phyloP scores from a whole-genome alignment of 2,113 vertebrate species.

The Pachyramphus minor region DNA sequence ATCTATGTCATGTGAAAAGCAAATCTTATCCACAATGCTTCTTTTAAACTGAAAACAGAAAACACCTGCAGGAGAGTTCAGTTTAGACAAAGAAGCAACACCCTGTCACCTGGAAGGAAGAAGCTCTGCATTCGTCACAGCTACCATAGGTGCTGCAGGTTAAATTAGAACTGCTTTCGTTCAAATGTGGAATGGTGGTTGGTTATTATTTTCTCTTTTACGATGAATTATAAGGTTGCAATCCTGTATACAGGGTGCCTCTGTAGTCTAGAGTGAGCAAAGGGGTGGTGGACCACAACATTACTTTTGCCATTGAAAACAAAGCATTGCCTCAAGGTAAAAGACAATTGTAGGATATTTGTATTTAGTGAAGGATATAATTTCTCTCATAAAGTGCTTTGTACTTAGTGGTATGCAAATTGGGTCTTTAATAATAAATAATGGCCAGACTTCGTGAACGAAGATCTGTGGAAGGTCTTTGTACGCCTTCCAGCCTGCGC shows the following conservation, averaged over 20 bases:
- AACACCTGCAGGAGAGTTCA: background rate
- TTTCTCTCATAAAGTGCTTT: background rate
- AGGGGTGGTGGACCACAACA: background rate
- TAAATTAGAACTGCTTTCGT: background rate
- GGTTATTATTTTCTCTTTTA: background rate
- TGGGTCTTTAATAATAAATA: background rate
- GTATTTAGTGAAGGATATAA: fast-evolving
- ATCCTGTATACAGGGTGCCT: background rate
- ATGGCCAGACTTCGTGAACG: no score
- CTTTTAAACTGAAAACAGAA: background rate
- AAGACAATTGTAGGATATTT: background rate
- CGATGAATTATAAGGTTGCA: background rate
- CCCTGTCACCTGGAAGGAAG: background rate
- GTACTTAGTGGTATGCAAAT: background rate
- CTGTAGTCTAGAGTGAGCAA: fast-evolving
- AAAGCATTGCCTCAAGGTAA: background rate
- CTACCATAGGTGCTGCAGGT: background rate
- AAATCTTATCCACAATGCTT: background rate
- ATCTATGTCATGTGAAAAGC: background rate
- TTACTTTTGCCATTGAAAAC: background rate
- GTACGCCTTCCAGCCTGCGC: no score
- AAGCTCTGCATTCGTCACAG: background rate
- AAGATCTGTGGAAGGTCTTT: no score
- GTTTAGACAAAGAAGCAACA: fast-evolving
- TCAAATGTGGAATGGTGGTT: background rate